phyloP scores from a whole-genome alignment of 2,797 vertebrate species.

The Hydrophis major region DNA sequence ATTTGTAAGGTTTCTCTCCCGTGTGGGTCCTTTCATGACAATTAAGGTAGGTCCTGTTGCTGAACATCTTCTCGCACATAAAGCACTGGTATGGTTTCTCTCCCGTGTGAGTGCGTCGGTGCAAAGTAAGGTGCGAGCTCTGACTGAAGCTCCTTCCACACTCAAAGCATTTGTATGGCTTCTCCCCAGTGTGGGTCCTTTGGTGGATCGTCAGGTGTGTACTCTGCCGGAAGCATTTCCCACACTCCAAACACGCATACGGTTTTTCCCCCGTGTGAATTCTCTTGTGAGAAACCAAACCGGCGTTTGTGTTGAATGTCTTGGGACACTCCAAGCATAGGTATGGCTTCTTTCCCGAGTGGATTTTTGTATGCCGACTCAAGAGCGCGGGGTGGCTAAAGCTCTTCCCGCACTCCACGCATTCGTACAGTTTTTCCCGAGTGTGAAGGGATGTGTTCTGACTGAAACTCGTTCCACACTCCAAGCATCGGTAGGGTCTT shows the following conservation, averaged over 20 bases:
- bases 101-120: neutral
- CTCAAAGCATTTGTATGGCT: neutral
- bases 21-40: neutral
- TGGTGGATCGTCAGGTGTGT: neutral
- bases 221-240: neutral
- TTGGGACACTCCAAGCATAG: neutral
- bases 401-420: neutral
- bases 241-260: neutral
- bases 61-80: neutral
- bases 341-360: neutral
- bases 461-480: neutral
- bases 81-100: neutral
- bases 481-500: neutral
- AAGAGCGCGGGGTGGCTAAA: neutral
- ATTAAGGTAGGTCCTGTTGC: neutral
- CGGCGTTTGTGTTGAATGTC: neutral
- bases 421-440: neutral
- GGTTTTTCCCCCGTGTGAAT: neutral
- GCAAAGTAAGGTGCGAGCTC: neutral
- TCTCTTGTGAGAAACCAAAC: neutral
- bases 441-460: neutral
- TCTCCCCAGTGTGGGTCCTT: neutral
- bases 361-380: neutral
- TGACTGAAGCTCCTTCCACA: neutral
- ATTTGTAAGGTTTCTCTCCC: neutral